These are phyloP conservation scores for Polymixis flavicincta DNA, from an alignment of 2,888 invertebrate species.

Conservation along the genomic window DNA sequence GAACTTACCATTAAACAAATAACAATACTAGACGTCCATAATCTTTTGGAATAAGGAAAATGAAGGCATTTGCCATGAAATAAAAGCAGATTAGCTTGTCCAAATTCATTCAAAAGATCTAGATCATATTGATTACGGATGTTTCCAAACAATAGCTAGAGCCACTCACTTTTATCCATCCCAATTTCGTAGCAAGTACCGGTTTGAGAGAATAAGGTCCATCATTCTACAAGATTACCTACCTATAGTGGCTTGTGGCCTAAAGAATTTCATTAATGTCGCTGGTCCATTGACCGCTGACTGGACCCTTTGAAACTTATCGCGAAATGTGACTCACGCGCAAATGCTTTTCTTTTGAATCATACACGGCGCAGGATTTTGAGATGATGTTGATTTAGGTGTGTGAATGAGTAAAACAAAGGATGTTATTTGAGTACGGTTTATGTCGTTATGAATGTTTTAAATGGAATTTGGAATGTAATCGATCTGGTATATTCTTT, in stretches of 20 bases:
- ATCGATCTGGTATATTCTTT: neutral
- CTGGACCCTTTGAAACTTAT: conserved; percentile 73
- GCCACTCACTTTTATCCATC: conserved; percentile 8
- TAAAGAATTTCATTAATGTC: conserved; percentile 63
- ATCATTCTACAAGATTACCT: conserved; percentile 40
- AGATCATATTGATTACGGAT: conserved; percentile 9
- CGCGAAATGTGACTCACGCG: conserved; percentile 80
- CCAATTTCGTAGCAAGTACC: conserved; percentile 19
- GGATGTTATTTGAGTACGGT: conserved; percentile 13
- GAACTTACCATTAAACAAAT: neutral
- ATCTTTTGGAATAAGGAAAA: neutral
- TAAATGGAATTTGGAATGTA: conserved; percentile 14
- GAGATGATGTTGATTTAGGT: conserved; percentile 48
- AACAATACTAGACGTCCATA: neutral
- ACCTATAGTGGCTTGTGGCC: conserved; percentile 24
- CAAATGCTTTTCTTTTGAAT: conserved; percentile 83
- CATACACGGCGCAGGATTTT: conserved; percentile 64
- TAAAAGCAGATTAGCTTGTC: conserved; percentile 17
- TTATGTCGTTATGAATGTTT: neutral
- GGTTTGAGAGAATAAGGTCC: conserved; percentile 30
- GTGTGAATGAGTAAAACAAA: conserved; percentile 48
- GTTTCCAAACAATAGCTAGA: conserved; percentile 39
- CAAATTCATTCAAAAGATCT: conserved; percentile 34
- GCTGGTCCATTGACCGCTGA: conserved; percentile 72
- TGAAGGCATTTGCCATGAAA: neutral